Conservation (phyloP, 2,888 invertebrate species). For the Dione juno region DNA sequence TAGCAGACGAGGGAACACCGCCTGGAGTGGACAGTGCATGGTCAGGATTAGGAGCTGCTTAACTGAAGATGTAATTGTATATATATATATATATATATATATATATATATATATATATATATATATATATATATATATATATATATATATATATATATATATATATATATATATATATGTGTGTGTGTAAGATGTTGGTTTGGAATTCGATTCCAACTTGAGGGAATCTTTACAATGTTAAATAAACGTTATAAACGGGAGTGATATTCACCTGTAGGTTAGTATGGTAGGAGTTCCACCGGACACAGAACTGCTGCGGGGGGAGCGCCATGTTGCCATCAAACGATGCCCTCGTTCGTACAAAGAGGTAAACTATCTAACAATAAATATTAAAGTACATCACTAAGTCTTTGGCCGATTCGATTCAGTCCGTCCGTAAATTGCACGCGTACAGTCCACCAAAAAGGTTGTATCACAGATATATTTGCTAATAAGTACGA, state of each 20-base stretch:
- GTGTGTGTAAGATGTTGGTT: too few relatives aligned
- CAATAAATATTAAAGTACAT: slow-evolving; percentile 48
- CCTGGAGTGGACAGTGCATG: slow-evolving; percentile 57
- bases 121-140: too few relatives aligned
- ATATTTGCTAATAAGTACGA: slow-evolving; percentile 69
- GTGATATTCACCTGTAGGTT: slow-evolving; percentile 85
- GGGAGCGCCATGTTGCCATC: slow-evolving; percentile 74
- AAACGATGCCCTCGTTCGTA: slow-evolving; percentile 33
- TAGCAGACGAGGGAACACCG: slow-evolving; percentile 89
- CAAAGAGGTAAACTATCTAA: slow-evolving; percentile 34
- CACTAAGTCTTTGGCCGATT: slow-evolving; percentile 62
- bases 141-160: too few relatives aligned
- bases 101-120: too few relatives aligned
- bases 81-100: too few relatives aligned
- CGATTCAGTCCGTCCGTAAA: slow-evolving; percentile 51
- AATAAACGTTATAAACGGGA: not conserved
- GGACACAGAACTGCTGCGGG: slow-evolving; percentile 88
- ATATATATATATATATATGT: too few relatives aligned
- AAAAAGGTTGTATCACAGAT: slow-evolving; percentile 64
- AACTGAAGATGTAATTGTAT: too few relatives aligned
- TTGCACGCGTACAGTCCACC: slow-evolving; percentile 60
- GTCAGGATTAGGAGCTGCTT: too few relatives aligned
- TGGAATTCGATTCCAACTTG: too few relatives aligned
- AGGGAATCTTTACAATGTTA: too few relatives aligned
- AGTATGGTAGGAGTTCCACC: slow-evolving; percentile 92